These are phyloP conservation scores for Siniperca undulata DNA, from an alignment of 2,797 vertebrate species.

Conservation along the genomic window DNA sequence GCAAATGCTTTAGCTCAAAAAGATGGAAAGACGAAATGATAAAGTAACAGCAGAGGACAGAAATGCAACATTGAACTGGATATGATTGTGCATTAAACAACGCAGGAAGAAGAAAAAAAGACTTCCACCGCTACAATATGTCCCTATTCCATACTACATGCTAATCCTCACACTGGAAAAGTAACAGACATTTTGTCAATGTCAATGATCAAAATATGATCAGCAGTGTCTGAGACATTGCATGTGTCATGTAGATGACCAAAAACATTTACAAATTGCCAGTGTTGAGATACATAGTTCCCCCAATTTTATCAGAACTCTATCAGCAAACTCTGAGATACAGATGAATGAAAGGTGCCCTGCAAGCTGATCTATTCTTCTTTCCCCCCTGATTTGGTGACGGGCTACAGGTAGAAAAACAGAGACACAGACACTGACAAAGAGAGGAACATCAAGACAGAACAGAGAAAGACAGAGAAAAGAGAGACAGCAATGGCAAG, in stretches of 20 bases:
- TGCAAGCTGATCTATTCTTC: background rate
- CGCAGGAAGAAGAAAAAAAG: background rate
- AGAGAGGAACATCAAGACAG: constrained; percentile 25
- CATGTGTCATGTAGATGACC: background rate
- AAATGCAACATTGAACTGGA: background rate
- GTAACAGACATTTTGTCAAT: background rate
- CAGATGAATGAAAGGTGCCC: background rate
- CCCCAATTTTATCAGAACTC: background rate
- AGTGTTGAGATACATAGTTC: background rate
- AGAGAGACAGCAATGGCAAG: background rate
- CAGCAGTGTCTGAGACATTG: background rate
- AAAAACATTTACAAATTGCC: background rate
- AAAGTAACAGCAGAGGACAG: background rate
- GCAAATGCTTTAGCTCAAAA: background rate
- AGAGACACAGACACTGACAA: constrained; percentile 17
- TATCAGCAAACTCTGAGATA: background rate
- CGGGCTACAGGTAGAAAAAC: background rate
- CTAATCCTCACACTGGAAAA: background rate
- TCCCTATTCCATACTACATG: background rate
- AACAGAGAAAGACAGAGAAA: constrained; percentile 2
- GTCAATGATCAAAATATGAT: background rate
- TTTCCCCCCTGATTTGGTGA: background rate
- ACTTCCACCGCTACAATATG: background rate
- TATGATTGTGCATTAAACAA: background rate
- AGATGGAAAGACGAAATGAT: background rate